These are phyloP conservation scores for Lasioglossum malachurum DNA, from an alignment of 2,888 invertebrate genomes.

Conservation along the genomic window DNA sequence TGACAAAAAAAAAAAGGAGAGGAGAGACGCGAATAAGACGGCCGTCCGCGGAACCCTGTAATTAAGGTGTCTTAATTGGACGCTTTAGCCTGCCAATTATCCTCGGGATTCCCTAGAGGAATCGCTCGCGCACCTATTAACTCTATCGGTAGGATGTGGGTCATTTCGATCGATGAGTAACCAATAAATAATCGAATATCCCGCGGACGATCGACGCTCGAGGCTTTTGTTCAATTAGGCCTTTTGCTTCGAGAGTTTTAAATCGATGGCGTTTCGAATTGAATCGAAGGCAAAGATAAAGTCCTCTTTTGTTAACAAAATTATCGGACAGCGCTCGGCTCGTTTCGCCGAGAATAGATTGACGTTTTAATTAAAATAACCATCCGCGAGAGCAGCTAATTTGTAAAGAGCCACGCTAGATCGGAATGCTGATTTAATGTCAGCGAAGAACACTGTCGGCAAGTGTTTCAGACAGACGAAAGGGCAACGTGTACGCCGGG, in stretches of 20 bases:
- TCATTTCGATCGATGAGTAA: constrained; percentile 55
- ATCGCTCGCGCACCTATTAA: constrained; percentile 48
- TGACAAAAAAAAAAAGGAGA: constrained; percentile 41
- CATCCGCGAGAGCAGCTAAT: neutral
- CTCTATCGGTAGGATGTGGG: constrained; percentile 53
- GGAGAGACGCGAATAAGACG: constrained; percentile 50
- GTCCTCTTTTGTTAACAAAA: neutral
- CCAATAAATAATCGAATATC: constrained; percentile 25
- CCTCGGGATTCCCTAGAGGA: constrained; percentile 60
- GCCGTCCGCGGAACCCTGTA: constrained; percentile 62
- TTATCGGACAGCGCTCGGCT: neutral
- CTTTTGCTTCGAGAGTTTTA: neutral
- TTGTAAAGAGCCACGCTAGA: neutral
- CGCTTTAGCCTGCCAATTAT: constrained; percentile 73
- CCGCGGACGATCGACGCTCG: constrained; percentile 19
- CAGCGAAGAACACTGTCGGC: constrained; percentile 1
- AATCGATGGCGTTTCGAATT: neutral
- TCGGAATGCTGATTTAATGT: constrained; percentile 28
- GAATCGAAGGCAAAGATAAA: neutral
- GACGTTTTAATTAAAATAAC: constrained; percentile 3
- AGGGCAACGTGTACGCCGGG: constrained; percentile 33
- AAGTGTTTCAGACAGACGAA: constrained; percentile 33
- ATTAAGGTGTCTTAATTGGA: constrained; percentile 78
- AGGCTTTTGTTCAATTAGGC: too few species aligned
- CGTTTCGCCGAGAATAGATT: neutral